Percentiles rank a stretch among this genome's conserved stretches.
These are phyloP conservation scores for Gymnoscopelus braueri DNA, from an alignment of 2,797 vertebrate genomes.

Conservation along the genomic window DNA sequence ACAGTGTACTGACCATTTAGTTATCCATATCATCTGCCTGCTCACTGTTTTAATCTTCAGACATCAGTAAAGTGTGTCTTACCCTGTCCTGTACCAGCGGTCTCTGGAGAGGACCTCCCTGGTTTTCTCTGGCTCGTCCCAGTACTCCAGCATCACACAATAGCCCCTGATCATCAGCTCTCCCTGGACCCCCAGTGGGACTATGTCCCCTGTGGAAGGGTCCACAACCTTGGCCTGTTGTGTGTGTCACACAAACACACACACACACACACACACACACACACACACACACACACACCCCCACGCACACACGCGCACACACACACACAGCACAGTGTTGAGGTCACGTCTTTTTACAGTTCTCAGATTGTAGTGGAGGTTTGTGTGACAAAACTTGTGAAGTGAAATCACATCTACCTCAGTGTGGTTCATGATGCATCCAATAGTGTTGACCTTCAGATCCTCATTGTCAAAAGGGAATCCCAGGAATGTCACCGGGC, in stretches of 20 bases:
- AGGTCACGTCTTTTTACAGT: background rate
- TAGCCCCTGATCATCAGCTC: conserved; percentile 89
- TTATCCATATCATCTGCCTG: background rate
- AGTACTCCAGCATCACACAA: conserved; percentile 91
- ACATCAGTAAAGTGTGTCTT: conserved; percentile 47
- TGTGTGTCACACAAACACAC: too few relatives aligned
- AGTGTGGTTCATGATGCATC: conserved; percentile 85
- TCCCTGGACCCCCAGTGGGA: conserved; percentile 81
- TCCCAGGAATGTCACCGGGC: conserved; percentile 87
- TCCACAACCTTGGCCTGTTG: conserved; percentile 88
- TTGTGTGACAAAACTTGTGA: background rate
- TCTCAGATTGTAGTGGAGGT: background rate
- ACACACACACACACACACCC: background rate
- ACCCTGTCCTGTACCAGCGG: conserved; percentile 93
- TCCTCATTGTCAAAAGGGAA: conserved; percentile 78
- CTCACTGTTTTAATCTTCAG: background rate
- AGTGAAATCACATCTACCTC: conserved; percentile 78
- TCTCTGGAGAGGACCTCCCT: conserved; percentile 76
- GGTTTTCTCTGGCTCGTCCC: conserved; percentile 83
- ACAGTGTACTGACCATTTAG: too few relatives aligned
- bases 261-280: too few relatives aligned
- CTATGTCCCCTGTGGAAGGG: conserved; percentile 61
- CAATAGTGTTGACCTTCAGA: conserved; percentile 81
- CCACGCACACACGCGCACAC: background rate
- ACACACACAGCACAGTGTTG: background rate